Evolutionary conservation across 2,888 invertebrate species (phyloP), one percentile per base, ranked within the genome.

Genomic region (Cephus pygmeus): DNA sequence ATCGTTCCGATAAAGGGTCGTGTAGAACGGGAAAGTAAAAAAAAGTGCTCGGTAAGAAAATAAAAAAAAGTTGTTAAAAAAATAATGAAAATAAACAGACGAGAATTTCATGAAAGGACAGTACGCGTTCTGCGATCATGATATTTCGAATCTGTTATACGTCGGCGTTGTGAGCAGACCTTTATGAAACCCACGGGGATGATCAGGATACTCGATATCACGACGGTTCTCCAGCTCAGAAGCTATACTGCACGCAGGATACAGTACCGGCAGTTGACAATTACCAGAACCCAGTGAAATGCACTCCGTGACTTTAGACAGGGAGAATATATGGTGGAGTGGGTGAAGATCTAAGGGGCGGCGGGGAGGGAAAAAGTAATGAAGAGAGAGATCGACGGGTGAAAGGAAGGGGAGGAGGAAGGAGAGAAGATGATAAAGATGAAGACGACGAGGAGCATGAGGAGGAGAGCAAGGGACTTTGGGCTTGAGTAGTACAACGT

Each of bases 401-500:
- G 9, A 56, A 40, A 11, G 34, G 34, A 6, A 23, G 23, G 4
- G 23, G 23, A 15, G 23, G 9, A 34, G 3, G 30, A 12, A 6
- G 0, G 15, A 30, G 74, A 56, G 40, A 56, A 56, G 40, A 56
- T 40, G 40, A 40, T 56, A 56, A n/a, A 40, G 33, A 75, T 4
- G 36, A 75, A 36, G 36, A 40, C 4, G 40, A 56, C 6, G 40
- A 23, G 23, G 40, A 23, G 40, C 4, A 15, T 23, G 15, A n/a
- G 34, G 15, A n/a, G 34, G 74, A 69, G 73, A 73, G 77, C 75
- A 73, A 69, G 73, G 68, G 76, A 76, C 56, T 71, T 34, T 30
- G 6, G 33, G 69, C 34, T 69, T 69, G 69, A 34, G 73, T 82
- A 81, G 83, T 81, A 79, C 85, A 80, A 81, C 81, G 86, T 86